Evolutionary conservation across 1,140 invertebrate genomes (phyloP).

Genomic region (Fopius arisanus): DNA sequence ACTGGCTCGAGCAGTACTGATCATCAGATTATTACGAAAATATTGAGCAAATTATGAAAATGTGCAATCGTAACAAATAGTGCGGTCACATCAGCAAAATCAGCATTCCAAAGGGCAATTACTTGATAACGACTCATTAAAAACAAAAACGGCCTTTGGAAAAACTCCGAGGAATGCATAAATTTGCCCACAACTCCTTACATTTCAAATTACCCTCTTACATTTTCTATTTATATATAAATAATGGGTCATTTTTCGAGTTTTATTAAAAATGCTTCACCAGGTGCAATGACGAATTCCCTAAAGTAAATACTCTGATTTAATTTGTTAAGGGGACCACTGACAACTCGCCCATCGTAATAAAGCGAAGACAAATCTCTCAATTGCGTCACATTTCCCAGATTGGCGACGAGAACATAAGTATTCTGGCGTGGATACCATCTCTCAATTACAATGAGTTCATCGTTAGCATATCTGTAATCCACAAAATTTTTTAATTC

Average conservation of each 20-base stretch:
- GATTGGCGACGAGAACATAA: slow-evolving; percentile 76
- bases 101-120: not conserved
- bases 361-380: slow-evolving; percentile 77
- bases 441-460: slow-evolving; percentile 76
- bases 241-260: slow-evolving; percentile 69
- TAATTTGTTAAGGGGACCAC: slow-evolving; percentile 67
- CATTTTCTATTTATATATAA: not conserved
- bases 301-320: slow-evolving; percentile 74
- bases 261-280: slow-evolving; percentile 73
- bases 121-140: too few species aligned
- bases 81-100: not conserved
- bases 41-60: slow-evolving; percentile 18
- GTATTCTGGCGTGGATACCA: slow-evolving; percentile 79
- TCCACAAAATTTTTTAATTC: not conserved
- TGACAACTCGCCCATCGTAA: slow-evolving; percentile 77
- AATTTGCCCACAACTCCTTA: too few species aligned
- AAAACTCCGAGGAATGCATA: too few species aligned
- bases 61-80: not conserved
- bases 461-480: slow-evolving; percentile 66
- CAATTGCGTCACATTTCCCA: slow-evolving; percentile 67
- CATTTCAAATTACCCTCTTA: too few species aligned
- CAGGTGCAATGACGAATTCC: slow-evolving; percentile 68
- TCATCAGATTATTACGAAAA: slow-evolving; percentile 7
- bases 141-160: too few species aligned
- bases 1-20: not conserved